Percentiles rank a stretch among this genome's conserved stretches.
These are phyloP conservation scores for Stenotaenia linearis DNA, from an alignment of 2,888 invertebrate genomes.

Conservation along the genomic window DNA sequence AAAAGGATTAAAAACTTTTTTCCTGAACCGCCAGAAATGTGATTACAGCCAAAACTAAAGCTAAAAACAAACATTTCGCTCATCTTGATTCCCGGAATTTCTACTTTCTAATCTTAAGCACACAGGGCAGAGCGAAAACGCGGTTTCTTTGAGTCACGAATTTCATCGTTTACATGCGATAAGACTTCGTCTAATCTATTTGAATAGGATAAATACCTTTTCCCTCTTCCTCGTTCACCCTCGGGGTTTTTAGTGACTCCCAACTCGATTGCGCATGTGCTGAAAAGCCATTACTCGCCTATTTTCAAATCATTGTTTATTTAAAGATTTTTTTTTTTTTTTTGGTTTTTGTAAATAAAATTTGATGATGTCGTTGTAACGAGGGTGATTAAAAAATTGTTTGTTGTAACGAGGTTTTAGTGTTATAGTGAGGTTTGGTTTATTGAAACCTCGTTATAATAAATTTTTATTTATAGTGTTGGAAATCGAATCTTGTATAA, in stretches of 20 bases:
- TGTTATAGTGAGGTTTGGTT: too few relatives aligned
- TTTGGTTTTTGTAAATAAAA: too few relatives aligned
- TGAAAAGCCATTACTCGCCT: not conserved
- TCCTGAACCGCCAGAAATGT: not conserved
- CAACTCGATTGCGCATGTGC: not conserved
- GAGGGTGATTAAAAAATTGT: too few relatives aligned
- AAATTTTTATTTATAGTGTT: too few relatives aligned
- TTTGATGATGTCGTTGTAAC: too few relatives aligned
- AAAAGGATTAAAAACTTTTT: too few relatives aligned
- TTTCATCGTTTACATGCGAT: not conserved
- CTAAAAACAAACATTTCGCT: not conserved
- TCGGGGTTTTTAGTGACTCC: not conserved
- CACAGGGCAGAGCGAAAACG: not conserved
- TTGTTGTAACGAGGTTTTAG: too few relatives aligned
- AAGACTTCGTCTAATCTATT: not conserved
- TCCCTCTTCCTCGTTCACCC: not conserved
- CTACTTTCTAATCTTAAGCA: not conserved
- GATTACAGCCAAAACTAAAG: not conserved
- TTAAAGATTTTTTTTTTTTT: too few relatives aligned
- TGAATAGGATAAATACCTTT: not conserved
- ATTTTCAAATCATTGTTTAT: not conserved
- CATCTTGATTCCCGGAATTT: not conserved
- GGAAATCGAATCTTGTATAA: too few relatives aligned
- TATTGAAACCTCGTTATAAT: too few relatives aligned
- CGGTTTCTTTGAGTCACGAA: not conserved